Evolutionary conservation across 2,888 invertebrate genomes (phyloP), one percentile per base, ranked within the genome.

Genomic region (Arrhopalites spinosus): DNA sequence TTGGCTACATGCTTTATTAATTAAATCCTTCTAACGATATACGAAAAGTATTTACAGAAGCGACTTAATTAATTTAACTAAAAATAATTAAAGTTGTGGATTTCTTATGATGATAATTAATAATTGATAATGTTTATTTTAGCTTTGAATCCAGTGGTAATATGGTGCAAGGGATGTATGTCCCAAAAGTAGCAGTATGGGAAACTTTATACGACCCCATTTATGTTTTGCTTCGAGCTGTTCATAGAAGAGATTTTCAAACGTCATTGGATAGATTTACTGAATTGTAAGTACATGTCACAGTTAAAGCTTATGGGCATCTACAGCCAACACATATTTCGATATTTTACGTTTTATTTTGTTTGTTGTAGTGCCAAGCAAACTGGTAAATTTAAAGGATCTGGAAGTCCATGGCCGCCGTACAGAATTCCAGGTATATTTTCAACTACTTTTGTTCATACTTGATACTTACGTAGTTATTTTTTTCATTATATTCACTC

Each of bases 251-350:
- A 79, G 96, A 98, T 86, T 96, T 95, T 86, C 97, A 98, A 86
- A 91, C 92, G 13, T 94, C 96, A 17, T 91, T 97, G 91, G 97
- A 98, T 86, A 89, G 97, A 83, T 98, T 93, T 85, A 92, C 93
- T 0, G 91, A 93, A 82, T 94, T 92, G 94, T 95, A 85, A 90
- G 92, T 69, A 15, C 7, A 7, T 56, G 7, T 61, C 61, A 61
- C 2, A 61, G 7, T 15, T 61, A 13, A 61, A 61, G 20, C 15
- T 23, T 23, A 15, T 36, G 36, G 3, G 36, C n/a, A 70, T 50
- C 15, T 53, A 13, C 13, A 47, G 53, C 20, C n/a, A 11, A 20
- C 23, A 8, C 7, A 7, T 53, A 70, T 53, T n/a, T 25, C 20
- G 36, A 23, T 1, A 20, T 47, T 1, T 27, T 30, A 20, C 11